phyloP scores from a whole-genome alignment of 2,113 vertebrate genomes.

The Colossoma macropomum region DNA sequence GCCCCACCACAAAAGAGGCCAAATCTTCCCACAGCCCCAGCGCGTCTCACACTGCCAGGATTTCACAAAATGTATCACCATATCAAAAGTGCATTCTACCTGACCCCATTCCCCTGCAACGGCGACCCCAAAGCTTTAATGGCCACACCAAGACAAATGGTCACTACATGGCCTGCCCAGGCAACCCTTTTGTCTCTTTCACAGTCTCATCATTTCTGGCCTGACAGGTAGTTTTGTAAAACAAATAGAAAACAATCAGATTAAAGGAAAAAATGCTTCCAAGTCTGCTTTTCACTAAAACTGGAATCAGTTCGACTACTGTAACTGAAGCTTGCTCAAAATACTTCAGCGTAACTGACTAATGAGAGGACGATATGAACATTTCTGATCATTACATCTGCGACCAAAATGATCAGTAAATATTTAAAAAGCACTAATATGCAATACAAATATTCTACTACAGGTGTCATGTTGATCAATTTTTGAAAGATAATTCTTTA shows the following conservation, averaged over 20 bases:
- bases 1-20: conserved; percentile 65
- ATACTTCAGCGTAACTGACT: too few relatives aligned
- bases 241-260: conserved; percentile 2
- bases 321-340: background rate
- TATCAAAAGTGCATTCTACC: conserved; percentile 79
- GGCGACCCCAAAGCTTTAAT: conserved; percentile 80
- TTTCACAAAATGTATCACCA: conserved; percentile 78
- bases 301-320: background rate
- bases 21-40: conserved; percentile 74
- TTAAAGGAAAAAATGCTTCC: background rate
- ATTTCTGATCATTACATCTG: too few relatives aligned
- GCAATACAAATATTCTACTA: too few relatives aligned
- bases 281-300: background rate
- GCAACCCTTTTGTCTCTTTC: conserved; percentile 66
- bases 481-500: too few relatives aligned
- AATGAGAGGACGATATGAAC: too few relatives aligned
- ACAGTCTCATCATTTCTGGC: conserved; percentile 67
- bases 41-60: conserved; percentile 69
- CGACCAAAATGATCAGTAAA: too few relatives aligned
- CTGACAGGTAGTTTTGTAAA: conserved; percentile 55
- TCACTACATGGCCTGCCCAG: conserved; percentile 72
- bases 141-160: conserved; percentile 78
- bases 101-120: conserved; percentile 71
- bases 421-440: too few relatives aligned
- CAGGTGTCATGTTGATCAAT: too few relatives aligned